Evolutionary conservation across 2,113 vertebrate species (phyloP).

Genomic region (Platycercus adscitus): DNA sequence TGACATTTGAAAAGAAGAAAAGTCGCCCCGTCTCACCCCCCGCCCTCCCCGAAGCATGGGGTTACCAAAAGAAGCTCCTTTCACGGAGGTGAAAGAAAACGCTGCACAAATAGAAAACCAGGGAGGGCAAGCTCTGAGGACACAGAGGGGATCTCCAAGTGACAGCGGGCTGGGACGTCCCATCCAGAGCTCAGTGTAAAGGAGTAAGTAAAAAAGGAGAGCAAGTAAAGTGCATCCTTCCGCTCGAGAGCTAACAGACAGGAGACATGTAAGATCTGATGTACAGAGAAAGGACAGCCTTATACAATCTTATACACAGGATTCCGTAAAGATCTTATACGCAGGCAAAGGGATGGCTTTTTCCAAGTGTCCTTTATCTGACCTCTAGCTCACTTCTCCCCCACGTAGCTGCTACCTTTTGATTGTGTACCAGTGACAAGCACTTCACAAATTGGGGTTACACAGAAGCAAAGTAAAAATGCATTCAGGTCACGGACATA

Average conservation of each 20-base stretch:
- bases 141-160: conserved; percentile 64
- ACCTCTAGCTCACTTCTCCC: conserved; percentile 70
- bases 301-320: conserved; percentile 66
- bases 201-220: conserved; percentile 73
- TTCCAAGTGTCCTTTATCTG: conserved; percentile 75
- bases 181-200: conserved; percentile 81
- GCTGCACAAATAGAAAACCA: conserved; percentile 81
- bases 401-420: conserved; percentile 77
- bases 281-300: conserved; percentile 74
- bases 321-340: conserved; percentile 56
- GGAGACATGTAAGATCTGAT: conserved; percentile 77
- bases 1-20: conserved; percentile 76
- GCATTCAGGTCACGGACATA: conserved; percentile 97
- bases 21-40: conserved; percentile 68
- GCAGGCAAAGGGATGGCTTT: conserved; percentile 66
- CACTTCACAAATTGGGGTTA: conserved; percentile 86
- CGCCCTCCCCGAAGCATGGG: conserved; percentile 65
- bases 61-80: conserved; percentile 78
- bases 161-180: conserved; percentile 70
- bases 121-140: conserved; percentile 78
- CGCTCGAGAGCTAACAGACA: conserved; percentile 74
- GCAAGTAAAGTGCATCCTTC: conserved; percentile 62
- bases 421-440: conserved; percentile 91
- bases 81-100: conserved; percentile 75
- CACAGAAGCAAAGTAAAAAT: conserved; percentile 99